Evolutionary conservation across 2,888 invertebrate species (phyloP).

Genomic region (Polylopha cassiicola): DNA sequence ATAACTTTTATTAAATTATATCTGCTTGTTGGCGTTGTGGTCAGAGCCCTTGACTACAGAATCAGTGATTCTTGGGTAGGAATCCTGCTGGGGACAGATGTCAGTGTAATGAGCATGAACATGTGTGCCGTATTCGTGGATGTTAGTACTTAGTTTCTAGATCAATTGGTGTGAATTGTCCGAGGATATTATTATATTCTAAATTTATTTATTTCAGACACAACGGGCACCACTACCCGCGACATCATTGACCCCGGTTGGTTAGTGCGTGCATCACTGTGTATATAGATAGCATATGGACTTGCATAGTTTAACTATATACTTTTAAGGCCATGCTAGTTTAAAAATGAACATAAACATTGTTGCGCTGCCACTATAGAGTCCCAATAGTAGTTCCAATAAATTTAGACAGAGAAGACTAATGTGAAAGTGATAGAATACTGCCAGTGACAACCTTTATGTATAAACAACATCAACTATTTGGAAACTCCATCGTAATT

Average conservation of each 20-base stretch:
- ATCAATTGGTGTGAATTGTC: too few relatives aligned
- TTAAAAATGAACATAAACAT: slow-evolving; percentile 6
- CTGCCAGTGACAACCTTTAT: slow-evolving; percentile 23
- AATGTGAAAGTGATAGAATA: slow-evolving; percentile 12
- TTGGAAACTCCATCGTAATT: slow-evolving; percentile 2
- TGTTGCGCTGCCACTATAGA: slow-evolving; percentile 18
- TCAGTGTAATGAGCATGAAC: too few relatives aligned
- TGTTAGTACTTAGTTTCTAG: too few relatives aligned
- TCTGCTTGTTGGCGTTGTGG: too few relatives aligned
- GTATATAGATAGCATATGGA: slow-evolving; percentile 56
- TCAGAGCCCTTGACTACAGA: too few relatives aligned
- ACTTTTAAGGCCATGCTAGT: slow-evolving; percentile 5
- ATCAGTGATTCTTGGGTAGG: too few relatives aligned
- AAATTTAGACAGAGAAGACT: slow-evolving; percentile 6
- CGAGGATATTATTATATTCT: neutral
- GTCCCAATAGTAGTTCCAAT: slow-evolving; percentile 5
- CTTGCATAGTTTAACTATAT: slow-evolving; percentile 28
- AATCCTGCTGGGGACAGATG: too few relatives aligned
- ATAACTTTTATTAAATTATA: too few relatives aligned
- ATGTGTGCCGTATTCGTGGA: too few relatives aligned
- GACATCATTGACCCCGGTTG: slow-evolving; percentile 68
- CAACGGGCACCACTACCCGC: slow-evolving; percentile 62
- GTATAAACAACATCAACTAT: slow-evolving; percentile 6
- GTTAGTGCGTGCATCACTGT: slow-evolving; percentile 37
- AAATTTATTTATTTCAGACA: slow-evolving; percentile 45